These are phyloP conservation scores for Contarinia nasturtii DNA, from an alignment of 1,140 invertebrate species.

Conservation along the genomic window DNA sequence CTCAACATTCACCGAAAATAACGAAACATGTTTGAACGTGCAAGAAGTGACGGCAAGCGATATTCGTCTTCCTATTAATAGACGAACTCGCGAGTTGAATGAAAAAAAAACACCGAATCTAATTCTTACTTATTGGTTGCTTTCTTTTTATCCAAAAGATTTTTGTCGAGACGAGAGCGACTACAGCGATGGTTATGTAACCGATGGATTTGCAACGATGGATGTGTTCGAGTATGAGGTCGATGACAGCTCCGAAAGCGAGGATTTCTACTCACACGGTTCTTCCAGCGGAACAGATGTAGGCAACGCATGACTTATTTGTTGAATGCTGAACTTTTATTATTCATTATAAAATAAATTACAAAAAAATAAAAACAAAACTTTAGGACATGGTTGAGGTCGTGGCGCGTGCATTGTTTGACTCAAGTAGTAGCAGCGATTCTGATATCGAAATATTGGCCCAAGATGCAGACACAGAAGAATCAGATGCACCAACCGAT, in stretches of 20 bases:
- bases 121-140: background rate
- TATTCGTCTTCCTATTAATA: too few relatives aligned
- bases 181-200: slow-evolving; percentile 15
- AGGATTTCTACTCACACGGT: slow-evolving; percentile 15
- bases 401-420: slow-evolving; percentile 11
- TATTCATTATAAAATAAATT: background rate
- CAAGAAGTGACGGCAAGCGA: too few relatives aligned
- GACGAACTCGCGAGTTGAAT: too few relatives aligned
- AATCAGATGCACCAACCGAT: slow-evolving; percentile 27
- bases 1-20: too few relatives aligned
- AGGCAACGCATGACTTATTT: background rate
- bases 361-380: slow-evolving; percentile 1
- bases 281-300: slow-evolving; percentile 6
- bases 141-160: slow-evolving; percentile 19
- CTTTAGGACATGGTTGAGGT: slow-evolving; percentile 2
- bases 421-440: slow-evolving; percentile 17
- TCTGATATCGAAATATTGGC: slow-evolving; percentile 21
- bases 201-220: slow-evolving; percentile 4
- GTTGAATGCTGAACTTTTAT: background rate
- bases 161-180: slow-evolving; percentile 27
- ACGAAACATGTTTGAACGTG: too few relatives aligned
- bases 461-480: slow-evolving; percentile 29
- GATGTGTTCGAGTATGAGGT: slow-evolving; percentile 11
- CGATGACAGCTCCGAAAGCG: slow-evolving; percentile 19
- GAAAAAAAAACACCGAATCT: background rate